Base-by-base conservation (phyloP, 92 coral and sea anemone species). In the Epizoanthus illoricatus region DNA sequence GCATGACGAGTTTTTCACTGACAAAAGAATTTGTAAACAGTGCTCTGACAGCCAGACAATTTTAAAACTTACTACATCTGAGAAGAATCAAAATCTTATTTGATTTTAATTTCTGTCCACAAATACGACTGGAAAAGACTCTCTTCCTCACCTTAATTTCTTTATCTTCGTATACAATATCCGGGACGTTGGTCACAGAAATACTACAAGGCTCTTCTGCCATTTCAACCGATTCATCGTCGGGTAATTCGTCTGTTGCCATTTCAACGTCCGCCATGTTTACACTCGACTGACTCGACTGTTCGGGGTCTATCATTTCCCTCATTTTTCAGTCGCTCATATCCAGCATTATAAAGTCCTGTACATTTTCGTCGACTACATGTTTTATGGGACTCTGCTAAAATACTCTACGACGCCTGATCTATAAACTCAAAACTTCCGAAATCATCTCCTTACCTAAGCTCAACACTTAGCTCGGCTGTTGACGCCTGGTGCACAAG, bases 141-240 rank as follows among this genome's bases (percentile, higher is more conserved):
- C 3, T 42, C 52, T 4, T 24, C 16, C 66, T 56, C 88, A 95
- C 99, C 96, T 97, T 97, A 1, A 85, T 54, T 13, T 81, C 87
- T 52, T 86, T 81, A 80, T 94, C 94, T 18, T 90, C 90, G 84
- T 88, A 97, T 16, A 97, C 96, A 72, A 49, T 86, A 12, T 41
- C 84, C 13, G 99, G 99, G 18, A 94, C 89, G 68, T 97, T 92
- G 23, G 99, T 97, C 6, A 97, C 86, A 36, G 97, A 94, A 73
- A 97, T 79, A 92, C 98, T 88, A 65, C 91, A 88, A 5, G 87
- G 82, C 24, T 78, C 82, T 21, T 78, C 82, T 1, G 71, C 52
- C 82, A 78, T 78, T 49, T 78, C 82, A 7, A 64, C 60, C 58
- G 54, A 15, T 40, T 78, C 43, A 9, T 6, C 12, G 7, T 57